Evolutionary conservation across 53 echinoderm and acorn worm genomes (phyloP), one percentile per base, ranked within the genome.

Genomic region (Henricia sp.): DNA sequence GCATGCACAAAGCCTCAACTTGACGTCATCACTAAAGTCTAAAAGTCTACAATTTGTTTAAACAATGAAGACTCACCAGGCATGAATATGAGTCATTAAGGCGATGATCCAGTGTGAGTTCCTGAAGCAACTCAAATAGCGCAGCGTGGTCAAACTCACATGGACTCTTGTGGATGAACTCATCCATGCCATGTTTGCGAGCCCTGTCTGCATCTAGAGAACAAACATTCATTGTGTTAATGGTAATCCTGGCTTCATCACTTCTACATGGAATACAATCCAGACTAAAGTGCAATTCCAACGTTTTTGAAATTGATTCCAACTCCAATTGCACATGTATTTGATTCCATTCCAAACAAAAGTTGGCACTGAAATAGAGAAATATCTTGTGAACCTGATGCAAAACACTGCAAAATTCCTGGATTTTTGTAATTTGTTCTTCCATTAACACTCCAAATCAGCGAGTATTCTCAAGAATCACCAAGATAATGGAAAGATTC

Each of bases 121-220:
- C 94, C 53, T 97, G 99, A n/a, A 87, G 85, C 28, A 92, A 82
- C 83, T 97, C 94, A 86, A 94, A 92, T 44, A 97, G 80, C 10
- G 90, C 72, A 1, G 99, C 72, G 67, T 97, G 99, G 52, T 90
- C 84, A 84, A 97, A 97, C 21, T 84, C 87, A 72, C 94, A 94
- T 3, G 99, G 94, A 66, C 90, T 91, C 50, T 92, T 92, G 80
- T 94, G 94, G 36, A 97, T 97, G 82, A 97, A 97, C 86, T 97
- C 99, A 54, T 97, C 99, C 99, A 94, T 97, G 41, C 99, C 99
- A 66, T 97, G 94, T 71, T 97, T 97, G 37, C 94, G 71, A 16
- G 99, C 99, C 51, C 99, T 52, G 75, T 97, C 99, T 56, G 99
- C 99, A 90, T 97, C 99, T 97, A 65, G 0, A 70, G 21, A 65